These are phyloP conservation scores for Ammodytes dubius DNA, from an alignment of 2,113 vertebrate species.

Conservation along the genomic window DNA sequence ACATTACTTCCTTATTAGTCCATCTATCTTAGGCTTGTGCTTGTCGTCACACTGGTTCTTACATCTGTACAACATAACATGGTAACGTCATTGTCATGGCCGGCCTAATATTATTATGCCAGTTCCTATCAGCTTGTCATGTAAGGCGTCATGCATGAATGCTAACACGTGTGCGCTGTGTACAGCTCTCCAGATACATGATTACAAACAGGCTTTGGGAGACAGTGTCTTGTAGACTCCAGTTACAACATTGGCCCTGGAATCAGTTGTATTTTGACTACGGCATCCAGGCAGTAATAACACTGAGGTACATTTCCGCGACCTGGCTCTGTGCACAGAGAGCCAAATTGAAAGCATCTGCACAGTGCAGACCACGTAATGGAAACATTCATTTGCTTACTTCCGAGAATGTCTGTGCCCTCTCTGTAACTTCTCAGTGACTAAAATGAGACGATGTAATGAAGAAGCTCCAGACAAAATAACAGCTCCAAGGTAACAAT, in stretches of 20 bases:
- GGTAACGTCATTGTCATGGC: conserved; percentile 28
- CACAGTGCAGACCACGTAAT: conserved; percentile 62
- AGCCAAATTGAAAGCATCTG: conserved; percentile 81
- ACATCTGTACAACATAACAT: conserved; percentile 37
- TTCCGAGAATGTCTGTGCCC: conserved; percentile 55
- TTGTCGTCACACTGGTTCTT: neutral
- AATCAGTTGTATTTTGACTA: conserved; percentile 69
- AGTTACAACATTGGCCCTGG: conserved; percentile 56
- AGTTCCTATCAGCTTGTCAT: conserved; percentile 48
- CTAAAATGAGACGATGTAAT: conserved; percentile 21
- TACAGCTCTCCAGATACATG: conserved; percentile 36
- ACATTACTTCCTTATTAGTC: neutral
- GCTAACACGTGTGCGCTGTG: conserved; percentile 48
- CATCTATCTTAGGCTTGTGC: neutral
- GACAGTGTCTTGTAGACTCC: conserved; percentile 41
- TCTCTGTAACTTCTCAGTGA: conserved; percentile 34
- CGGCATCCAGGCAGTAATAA: conserved; percentile 71
- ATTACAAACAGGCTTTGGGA: conserved; percentile 61
- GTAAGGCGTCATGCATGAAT: conserved; percentile 50
- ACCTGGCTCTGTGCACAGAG: conserved; percentile 55
- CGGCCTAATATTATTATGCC: conserved; percentile 6
- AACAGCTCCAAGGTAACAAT: neutral
- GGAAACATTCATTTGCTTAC: conserved; percentile 63
- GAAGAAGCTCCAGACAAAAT: conserved; percentile 25
- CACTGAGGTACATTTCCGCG: conserved; percentile 72